Evolutionary conservation across 2,888 invertebrate genomes (phyloP), one percentile per base, ranked within the genome.

Genomic region (Schrankia costaestrigalis): DNA sequence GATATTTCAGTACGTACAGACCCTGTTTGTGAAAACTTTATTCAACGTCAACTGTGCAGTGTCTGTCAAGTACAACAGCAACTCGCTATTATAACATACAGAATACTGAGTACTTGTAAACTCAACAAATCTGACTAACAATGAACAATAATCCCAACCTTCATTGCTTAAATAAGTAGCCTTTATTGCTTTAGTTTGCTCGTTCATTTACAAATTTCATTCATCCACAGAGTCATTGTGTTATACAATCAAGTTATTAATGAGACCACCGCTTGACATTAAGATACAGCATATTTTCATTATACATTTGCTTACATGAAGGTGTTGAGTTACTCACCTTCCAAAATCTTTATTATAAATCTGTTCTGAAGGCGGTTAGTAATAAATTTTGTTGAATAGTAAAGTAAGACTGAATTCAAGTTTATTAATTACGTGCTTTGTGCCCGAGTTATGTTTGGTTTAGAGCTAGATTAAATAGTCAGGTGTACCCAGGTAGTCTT

Each of bases 1-100:
- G 71, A 81, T 77, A 80, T 71, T 66, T 66, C 68, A 69, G 56
- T 55, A 51, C 46, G 51, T 63, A 59, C 66, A 60, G 60, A 53
- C 60, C 60, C 61, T 69, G 72, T 72, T 73, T 71, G 73, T 70
- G 74, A 76, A 77, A 79, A 79, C 73, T 81, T 77, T 78, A 73
- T 75, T 75, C 71, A 63, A n/a, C 70, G 62, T 75, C 67, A 71
- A 70, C 69, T 65, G 60, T 55, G 56, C 54, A 56, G 64, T 72
- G 71, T 71, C 73, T 73, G 74, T 76, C 75, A 75, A 62, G 64
- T 63, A 49, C 55, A 58, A 61, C 58, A 55, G 47, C 49, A 58
- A 66, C 59, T 49, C 47, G 33, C 54, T 54, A 59, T 55, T 58
- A 56, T 58, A 54, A 56, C 53, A 63, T 53, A 58, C 58, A 61